Evolutionary conservation across 2,888 invertebrate species (phyloP).

Genomic region (Napeogenes sylphis): DNA sequence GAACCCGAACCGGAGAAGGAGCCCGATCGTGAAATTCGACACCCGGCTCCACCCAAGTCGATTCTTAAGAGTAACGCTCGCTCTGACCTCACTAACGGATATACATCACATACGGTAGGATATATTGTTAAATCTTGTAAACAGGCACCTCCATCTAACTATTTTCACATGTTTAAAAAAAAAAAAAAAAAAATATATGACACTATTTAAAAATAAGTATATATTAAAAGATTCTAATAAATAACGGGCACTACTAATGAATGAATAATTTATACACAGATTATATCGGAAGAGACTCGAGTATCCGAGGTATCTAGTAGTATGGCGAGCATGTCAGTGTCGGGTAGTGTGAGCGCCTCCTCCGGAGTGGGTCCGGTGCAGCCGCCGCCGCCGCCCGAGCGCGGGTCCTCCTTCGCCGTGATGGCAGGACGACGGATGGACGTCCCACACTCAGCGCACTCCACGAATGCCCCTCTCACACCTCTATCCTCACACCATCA

Average conservation of each 20-base stretch:
- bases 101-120: constrained; percentile 43
- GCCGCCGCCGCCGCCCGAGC: constrained; percentile 88
- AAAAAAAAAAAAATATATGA: too few species aligned
- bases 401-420: constrained; percentile 91
- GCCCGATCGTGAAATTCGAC: constrained; percentile 43
- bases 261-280: constrained; percentile 24
- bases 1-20: constrained; percentile 26
- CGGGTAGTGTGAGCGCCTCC: constrained; percentile 17
- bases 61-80: constrained; percentile 69
- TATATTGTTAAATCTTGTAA: constrained; percentile 8
- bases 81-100: constrained; percentile 60
- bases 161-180: not conserved
- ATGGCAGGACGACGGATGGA: constrained; percentile 80
- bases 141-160: too few species aligned
- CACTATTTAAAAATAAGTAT: too few species aligned
- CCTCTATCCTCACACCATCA: constrained; percentile 42
- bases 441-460: constrained; percentile 35
- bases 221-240: too few species aligned
- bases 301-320: constrained; percentile 41
- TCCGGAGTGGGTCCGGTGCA: constrained; percentile 14
- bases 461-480: constrained; percentile 59
- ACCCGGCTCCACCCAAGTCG: constrained; percentile 60
- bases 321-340: constrained; percentile 32
- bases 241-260: not conserved
- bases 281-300: constrained; percentile 40